Evolutionary conservation across 2,797 vertebrate genomes (phyloP), one percentile per base, ranked within the genome.

Genomic region (Coilia nasus): DNA sequence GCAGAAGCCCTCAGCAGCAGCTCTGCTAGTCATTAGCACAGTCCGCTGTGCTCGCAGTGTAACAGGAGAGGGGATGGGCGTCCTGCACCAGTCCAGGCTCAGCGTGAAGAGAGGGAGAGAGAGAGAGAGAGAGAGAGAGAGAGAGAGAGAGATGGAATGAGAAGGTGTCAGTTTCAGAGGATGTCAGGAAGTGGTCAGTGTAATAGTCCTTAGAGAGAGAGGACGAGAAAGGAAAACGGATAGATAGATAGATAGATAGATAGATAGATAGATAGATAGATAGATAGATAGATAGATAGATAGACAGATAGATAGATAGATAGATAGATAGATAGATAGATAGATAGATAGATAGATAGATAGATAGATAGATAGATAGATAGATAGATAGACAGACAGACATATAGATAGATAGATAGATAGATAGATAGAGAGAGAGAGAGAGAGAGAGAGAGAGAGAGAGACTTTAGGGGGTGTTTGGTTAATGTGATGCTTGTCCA

Each of bases 1-100:
- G 62, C 62, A 3, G 62, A 12, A 28, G 62, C 50, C 7, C 50
- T 10, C 62, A 59, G 75, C 56, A 81, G 17, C 59, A 60, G 17
- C 60, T 57, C 78, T 83, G 83, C 67, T 75, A 71, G 81, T 67
- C 75, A 82, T 75, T 86, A 84, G 82, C 85, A 35, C 80, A 87
- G 80, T 78, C 35, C 56, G 54, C 83, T 75, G 62, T 35, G 75
- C 62, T n/a, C 84, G 78, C 62, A 41, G 25, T 71, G 28, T 71
- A 35, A 35, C 14, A 71, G 64, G 28, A 71, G 64, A 31, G 64
- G 67, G 35, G 1, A 7, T 2, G 0, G 67, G 35, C 28, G 15
- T 28, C 67, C 67, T 75, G 67, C 67, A 75, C 28, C 28, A 71
- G 25, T 71, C 0, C 3, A 75, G 67, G 28, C 62, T 7, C 62